These are phyloP conservation scores for Camelus dromedarius DNA, from an alignment of 2,113 vertebrate species.

Conservation along the genomic window DNA sequence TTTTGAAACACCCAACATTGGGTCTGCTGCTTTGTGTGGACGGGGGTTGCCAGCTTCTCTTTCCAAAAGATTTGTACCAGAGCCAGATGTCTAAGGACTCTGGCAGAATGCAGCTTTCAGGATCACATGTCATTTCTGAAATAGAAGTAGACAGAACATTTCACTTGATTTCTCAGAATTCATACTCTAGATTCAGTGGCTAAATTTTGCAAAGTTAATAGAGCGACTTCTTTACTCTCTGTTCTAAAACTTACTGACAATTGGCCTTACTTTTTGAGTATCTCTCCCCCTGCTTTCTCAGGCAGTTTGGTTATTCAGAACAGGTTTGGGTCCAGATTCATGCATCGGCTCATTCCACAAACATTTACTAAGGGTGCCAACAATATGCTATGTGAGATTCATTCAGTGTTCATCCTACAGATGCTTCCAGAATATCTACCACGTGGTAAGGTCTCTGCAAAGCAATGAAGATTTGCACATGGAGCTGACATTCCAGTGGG, in stretches of 20 bases:
- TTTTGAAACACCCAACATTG: neutral
- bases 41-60: neutral
- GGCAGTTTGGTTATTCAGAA: neutral
- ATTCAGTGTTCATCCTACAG: neutral
- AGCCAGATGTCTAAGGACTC: neutral
- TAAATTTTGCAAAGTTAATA: neutral
- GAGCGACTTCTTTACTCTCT: neutral
- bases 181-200: neutral
- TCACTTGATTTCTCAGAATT: neutral
- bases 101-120: neutral
- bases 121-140: neutral
- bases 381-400: neutral
- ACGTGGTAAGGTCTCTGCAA: neutral
- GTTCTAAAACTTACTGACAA: neutral
- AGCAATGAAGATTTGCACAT: neutral
- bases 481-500: neutral
- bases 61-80: neutral
- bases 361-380: neutral
- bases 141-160: neutral
- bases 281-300: neutral
- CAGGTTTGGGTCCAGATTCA: neutral
- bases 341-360: neutral
- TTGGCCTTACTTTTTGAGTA: neutral
- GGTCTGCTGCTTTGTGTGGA: neutral
- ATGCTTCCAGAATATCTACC: neutral